Conservation (phyloP, 1,140 invertebrate genomes). For the Lethocerus indicus region DNA sequence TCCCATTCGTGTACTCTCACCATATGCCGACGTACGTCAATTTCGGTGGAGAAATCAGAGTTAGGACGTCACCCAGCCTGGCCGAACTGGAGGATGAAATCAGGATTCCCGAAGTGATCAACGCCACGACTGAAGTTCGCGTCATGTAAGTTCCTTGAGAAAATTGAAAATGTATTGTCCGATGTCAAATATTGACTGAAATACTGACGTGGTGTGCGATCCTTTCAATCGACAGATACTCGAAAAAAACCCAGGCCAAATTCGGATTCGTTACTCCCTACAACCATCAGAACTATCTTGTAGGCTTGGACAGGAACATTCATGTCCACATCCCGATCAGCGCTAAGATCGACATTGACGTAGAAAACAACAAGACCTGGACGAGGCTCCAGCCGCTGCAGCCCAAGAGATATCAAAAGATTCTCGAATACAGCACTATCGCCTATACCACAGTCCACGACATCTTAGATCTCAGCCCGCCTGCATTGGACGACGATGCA, state of each 20-base stretch:
- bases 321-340: conserved; percentile 34
- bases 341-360: conserved; percentile 26
- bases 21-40: conserved; percentile 30
- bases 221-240: conserved; percentile 20
- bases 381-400: conserved; percentile 29
- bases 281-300: conserved; percentile 33
- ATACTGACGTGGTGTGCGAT: no score
- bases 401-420: conserved; percentile 27
- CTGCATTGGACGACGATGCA: conserved; percentile 24
- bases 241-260: conserved; percentile 31
- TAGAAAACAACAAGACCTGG: conserved; percentile 25
- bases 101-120: conserved; percentile 22
- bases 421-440: conserved; percentile 34
- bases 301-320: conserved; percentile 37
- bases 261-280: conserved; percentile 44
- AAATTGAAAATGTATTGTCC: not conserved
- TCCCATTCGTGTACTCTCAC: conserved; percentile 43
- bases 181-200: no score
- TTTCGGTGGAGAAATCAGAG: conserved; percentile 28
- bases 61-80: conserved; percentile 23
- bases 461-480: conserved; percentile 30
- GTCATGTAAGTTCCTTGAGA: conserved; percentile 20
- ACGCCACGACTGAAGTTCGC: conserved; percentile 26
- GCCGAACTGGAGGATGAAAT: conserved; percentile 16
- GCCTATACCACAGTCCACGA: conserved; percentile 38